Base-by-base conservation (phyloP, 2,113 vertebrate species). In the Coptodon rendalli region DNA sequence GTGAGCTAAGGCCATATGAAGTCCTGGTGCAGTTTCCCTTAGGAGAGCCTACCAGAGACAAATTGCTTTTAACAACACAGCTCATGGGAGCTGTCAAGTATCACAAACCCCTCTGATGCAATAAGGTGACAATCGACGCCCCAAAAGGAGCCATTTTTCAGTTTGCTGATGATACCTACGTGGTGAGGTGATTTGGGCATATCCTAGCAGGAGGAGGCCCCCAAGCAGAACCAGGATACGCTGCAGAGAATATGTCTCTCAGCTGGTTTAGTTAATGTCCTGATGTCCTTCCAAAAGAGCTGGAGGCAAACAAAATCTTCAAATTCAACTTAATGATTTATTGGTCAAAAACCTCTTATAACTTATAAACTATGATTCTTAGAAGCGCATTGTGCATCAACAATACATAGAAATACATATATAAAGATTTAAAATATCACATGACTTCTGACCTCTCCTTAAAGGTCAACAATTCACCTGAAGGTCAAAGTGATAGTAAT, bases 341-440 rank as follows among this genome's bases (percentile, higher is more conserved):
- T 63, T 63, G 59, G 59, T 0, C 59, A 36, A 36, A 63, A 63
- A 63, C 17, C 59, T 17, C 59, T 63, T 63, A 36, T 3, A 66
- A 66, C 17, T 36, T 66, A 34, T 34, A 34, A 61, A 19, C 16
- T 61, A 36, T 66, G 17, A 66, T n/a, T 36, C 61, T 66, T 66
- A 66, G 0, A 66, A 36, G 17, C 2, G 0, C 17, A n/a, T 4
- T n/a, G 31, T 66, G 9, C 31, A 36, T 66, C 31, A 36, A 36
- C 9, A n/a, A 36, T 66, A 66, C 10, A 66, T 36, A 36, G 31
- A 66, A 66, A 66, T 66, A 63, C 9, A 63, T 63, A 63, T 63
- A 11, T 7, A 0, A 63, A 63, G 31, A 66, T 66, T 36, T 66
- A 36, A 66, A 66, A 66, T 66, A 66, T 66, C 59, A 36, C 17